These are phyloP conservation scores for Cataglyphis hispanica DNA, from an alignment of 1,140 invertebrate species.

Conservation along the genomic window DNA sequence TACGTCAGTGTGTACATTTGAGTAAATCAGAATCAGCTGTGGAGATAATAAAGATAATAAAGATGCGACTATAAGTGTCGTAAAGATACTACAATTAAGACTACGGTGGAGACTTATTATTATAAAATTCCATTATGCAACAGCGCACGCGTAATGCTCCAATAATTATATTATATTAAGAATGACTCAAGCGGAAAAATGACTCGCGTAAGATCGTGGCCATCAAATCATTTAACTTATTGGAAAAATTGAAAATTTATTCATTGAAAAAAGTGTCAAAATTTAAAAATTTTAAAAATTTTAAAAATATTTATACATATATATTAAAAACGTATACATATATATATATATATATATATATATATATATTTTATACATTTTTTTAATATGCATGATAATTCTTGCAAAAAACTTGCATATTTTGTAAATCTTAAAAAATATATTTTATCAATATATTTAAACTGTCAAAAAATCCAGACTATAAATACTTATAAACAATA, in stretches of 20 bases:
- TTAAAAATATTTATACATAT: no score
- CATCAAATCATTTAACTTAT: not conserved
- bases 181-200: constrained; percentile 27
- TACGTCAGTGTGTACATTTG: not conserved
- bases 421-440: not conserved
- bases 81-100: constrained; percentile 25
- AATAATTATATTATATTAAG: not conserved
- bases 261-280: no score
- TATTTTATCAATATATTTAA: not conserved
- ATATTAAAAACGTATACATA: no score
- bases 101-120: constrained; percentile 18
- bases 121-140: constrained; percentile 48
- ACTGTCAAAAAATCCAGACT: not conserved
- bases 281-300: no score
- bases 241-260: not conserved
- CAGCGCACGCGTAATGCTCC: not conserved
- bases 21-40: not conserved
- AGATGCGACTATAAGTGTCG: not conserved
- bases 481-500: not conserved
- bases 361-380: no score
- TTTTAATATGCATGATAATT: no score
- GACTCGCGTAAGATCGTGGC: not conserved
- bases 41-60: constrained; percentile 23
- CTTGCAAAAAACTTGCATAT: not conserved
- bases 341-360: no score